Conservation (phyloP, 1,140 invertebrate genomes). For the Drosophila mojavensis region DNA sequence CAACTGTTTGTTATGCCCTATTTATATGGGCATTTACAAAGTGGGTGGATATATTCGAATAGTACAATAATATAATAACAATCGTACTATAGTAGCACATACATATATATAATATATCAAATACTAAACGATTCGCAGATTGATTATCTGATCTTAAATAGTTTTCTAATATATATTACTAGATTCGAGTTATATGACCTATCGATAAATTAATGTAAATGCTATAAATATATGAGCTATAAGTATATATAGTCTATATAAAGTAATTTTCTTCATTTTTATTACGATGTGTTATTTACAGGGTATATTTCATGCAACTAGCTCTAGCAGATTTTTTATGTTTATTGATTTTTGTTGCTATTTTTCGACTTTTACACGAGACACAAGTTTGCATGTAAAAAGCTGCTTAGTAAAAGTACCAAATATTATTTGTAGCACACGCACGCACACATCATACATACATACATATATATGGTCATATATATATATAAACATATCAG, state of each 20-base stretch:
- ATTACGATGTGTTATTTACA: background rate
- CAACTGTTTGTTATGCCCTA: conserved; percentile 14
- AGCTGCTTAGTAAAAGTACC: conserved; percentile 39
- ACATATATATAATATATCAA: too few species aligned
- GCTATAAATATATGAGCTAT: too few species aligned
- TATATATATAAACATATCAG: background rate
- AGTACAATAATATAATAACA: too few species aligned
- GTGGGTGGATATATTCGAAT: background rate
- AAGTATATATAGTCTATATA: too few species aligned
- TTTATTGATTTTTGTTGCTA: conserved; percentile 19
- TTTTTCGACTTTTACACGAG: background rate
- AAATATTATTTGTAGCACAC: conserved; percentile 21
- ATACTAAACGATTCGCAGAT: too few species aligned
- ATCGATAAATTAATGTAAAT: too few species aligned
- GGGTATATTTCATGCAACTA: background rate
- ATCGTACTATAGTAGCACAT: too few species aligned
- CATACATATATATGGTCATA: background rate
- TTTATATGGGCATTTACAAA: background rate
- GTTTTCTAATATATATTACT: too few species aligned
- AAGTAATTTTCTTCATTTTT: too few species aligned
- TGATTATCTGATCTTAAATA: too few species aligned
- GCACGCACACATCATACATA: background rate
- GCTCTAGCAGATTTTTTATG: background rate
- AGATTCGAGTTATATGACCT: too few species aligned
- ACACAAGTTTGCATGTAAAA: conserved; percentile 20